Base-by-base conservation (phyloP, 92 coral and sea anemone species). In the Pocillopora meandrina region DNA sequence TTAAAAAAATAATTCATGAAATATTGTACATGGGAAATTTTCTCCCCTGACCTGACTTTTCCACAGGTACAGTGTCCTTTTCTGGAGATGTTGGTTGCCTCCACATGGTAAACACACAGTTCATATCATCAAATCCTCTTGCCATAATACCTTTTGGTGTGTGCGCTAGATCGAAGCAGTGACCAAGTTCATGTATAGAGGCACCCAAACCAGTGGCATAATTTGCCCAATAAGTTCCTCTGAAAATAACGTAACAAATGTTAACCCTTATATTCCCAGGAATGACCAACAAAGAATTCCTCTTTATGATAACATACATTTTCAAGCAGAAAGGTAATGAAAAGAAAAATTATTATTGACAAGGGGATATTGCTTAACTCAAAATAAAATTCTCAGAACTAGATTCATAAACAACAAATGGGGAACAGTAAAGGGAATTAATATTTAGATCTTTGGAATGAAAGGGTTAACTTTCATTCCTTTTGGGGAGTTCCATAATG, bases 141-240 rank as follows among this genome's bases (percentile, higher is more conserved):
- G 93, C 96, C 98, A 96, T 96, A 75, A 96, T 94, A 56, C 98
- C 98, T 42, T 90, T 86, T 61, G 98, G 98, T 82, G 98, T 96
- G 86, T 96, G 98, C 36, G 95, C 94, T 52, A 96, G 83, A 84
- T 96, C 98, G 90, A 96, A 96, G 90, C 98, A 94, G 84, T 96
- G 98, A 0, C 98, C 98, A 35, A 96, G 91, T 57, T 96, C 98
- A 84, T 96, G 98, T 88, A 96, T 91, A 31, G 98, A 90, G 31
- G 98, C 98, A 62, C 98, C 98, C 67, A 96, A 92, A 36, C 98
- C 93, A 70, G 98, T 96, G 72, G 98, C 92, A 83, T 96, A 96
- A 79, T 96, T 96, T 19, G 98, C 98, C 98, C 98, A 96, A 77
- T 90, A 96, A 66, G 95, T 90, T 5, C 98, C 98, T 65, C 98